phyloP scores from a whole-genome alignment of 2,888 invertebrate species.

The Machimus rusticus region DNA sequence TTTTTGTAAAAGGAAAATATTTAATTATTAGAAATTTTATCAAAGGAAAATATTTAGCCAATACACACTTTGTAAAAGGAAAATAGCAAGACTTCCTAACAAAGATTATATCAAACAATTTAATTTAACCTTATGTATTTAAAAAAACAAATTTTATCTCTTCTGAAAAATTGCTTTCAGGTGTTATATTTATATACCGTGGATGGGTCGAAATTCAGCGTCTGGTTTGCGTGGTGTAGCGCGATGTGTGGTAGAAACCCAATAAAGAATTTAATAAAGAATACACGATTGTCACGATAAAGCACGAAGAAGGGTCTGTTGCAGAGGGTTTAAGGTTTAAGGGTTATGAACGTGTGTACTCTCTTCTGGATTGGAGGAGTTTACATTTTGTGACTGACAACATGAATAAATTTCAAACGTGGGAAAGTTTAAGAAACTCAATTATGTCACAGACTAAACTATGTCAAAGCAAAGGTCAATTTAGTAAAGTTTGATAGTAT shows the following conservation, averaged over 20 bases:
- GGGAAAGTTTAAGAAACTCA: not conserved
- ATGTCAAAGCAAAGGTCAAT: not conserved
- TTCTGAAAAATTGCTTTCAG: not conserved
- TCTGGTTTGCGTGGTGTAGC: not conserved
- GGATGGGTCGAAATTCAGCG: not conserved
- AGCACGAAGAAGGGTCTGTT: not conserved
- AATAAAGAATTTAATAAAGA: not conserved
- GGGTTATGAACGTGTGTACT: not conserved
- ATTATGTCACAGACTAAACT: not conserved
- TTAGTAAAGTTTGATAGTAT: not conserved
- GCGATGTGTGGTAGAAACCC: not conserved
- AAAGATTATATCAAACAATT: not conserved
- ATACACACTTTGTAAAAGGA: no score
- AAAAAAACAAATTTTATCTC: not conserved
- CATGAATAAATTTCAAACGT: not conserved
- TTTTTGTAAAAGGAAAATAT: no score
- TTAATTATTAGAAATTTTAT: no score
- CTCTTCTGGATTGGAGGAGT: not conserved
- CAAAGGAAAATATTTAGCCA: no score
- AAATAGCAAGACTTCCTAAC: no score
- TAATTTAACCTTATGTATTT: not conserved
- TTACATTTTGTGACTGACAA: not conserved
- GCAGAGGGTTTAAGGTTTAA: not conserved
- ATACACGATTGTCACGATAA: not conserved
- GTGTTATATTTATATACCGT: not conserved